Evolutionary conservation across 92 coral and sea anemone genomes (phyloP), one percentile per base, ranked within the genome.

Genomic region (Porites evermanni): DNA sequence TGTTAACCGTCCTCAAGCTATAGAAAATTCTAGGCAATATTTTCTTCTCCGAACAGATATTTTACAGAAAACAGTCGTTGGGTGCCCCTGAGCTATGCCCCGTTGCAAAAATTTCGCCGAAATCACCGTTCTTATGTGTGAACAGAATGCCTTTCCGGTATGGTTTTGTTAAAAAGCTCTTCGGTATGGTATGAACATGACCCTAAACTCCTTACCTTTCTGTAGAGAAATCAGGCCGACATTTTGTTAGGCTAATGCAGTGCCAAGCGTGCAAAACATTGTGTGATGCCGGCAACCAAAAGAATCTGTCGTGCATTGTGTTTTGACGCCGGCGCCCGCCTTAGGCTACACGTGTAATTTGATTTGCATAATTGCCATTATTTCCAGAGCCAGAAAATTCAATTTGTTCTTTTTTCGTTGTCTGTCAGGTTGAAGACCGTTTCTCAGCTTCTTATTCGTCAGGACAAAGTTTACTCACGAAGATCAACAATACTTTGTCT

Each of bases 401-500:
- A 64, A 23, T 20, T 20, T 3, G 6, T 0, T 38, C 12, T 64
- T 74, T 20, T 83, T 53, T 53, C 21, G 59, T 24, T 75, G 64
- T 53, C 19, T 83, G 72, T 52, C 69, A 96, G 99, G 93, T 97
- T 32, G 89, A 88, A 71, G 29, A 86, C 78, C 88, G 86, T 68
- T 95, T 93, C 88, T 87, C 95, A 6, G 82, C 86, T 29, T 95
- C 99, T 1, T 82, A 80, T 53, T 58, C 74, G 64, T 68, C 88
- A 5, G 98, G 99, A 58, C 76, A 88, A 51, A 91, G 89, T 14
- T 88, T 98, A 7, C 59, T 95, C 9, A 75, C 83, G 9, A 58
- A 86, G 74, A 89, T 97, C 74, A 93, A 97, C 93, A 74, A 53
- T 23, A 97, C 99, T 12, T 85, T 93, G 12, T 23, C 56, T 16